Evolutionary conservation across 2,888 invertebrate species (phyloP).

Genomic region (Drepanosiphum platanoidis): DNA sequence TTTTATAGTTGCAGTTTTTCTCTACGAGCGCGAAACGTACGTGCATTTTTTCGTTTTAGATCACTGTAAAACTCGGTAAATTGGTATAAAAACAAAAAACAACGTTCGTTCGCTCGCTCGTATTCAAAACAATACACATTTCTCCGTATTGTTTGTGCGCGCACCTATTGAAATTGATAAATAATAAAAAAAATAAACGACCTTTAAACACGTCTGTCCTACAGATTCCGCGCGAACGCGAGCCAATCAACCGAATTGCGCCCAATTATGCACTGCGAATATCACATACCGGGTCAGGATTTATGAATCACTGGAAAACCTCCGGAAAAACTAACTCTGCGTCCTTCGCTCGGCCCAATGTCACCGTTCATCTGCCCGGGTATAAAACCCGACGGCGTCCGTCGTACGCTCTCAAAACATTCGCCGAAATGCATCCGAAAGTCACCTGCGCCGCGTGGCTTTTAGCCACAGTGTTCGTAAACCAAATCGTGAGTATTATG

Average conservation of each 20-base stretch:
- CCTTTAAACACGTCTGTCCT: slow-evolving; percentile 14
- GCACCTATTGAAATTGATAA: not conserved
- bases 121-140: slow-evolving; percentile 26
- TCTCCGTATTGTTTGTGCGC: not conserved
- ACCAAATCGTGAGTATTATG: slow-evolving; percentile 8
- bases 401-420: not conserved
- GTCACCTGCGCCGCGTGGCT: not conserved
- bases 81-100: no score
- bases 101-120: no score
- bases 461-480: slow-evolving; percentile 19
- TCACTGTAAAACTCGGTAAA: not conserved
- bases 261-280: not conserved
- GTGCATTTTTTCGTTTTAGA: not conserved
- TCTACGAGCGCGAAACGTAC: no score
- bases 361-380: not conserved
- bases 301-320: slow-evolving; percentile 11
- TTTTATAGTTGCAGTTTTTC: no score
- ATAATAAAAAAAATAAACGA: not conserved
- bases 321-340: slow-evolving; percentile 4
- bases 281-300: not conserved
- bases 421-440: slow-evolving; percentile 18
- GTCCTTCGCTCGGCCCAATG: slow-evolving; percentile 9
- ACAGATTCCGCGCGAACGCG: not conserved
- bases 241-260: not conserved
- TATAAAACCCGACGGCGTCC: not conserved